Percentiles rank a stretch among this genome's conserved stretches.
Conservation (phyloP, 2,797 vertebrate genomes). For the Chelonia mydas region DNA sequence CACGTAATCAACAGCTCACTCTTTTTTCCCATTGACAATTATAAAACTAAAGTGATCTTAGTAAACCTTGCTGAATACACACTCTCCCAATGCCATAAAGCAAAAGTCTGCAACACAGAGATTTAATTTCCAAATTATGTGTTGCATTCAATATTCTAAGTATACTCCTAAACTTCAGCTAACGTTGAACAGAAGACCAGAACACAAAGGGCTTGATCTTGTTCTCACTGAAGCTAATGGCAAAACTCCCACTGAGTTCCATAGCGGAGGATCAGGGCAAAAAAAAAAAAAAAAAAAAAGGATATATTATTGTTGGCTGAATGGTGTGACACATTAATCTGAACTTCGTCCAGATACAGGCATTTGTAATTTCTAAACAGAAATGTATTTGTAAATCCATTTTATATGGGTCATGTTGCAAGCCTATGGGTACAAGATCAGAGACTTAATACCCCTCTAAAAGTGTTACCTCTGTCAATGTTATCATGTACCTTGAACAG, state of each 20-base stretch:
- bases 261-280: not conserved
- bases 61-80: not conserved
- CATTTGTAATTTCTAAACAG: not conserved
- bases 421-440: not conserved
- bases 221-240: not conserved
- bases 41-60: not conserved
- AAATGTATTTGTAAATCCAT: not conserved
- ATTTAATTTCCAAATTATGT: not conserved
- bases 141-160: not conserved
- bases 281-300: not conserved
- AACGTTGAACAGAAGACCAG: not conserved
- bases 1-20: not conserved
- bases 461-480: not conserved
- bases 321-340: not conserved
- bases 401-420: not conserved
- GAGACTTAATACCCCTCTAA: not conserved
- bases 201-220: not conserved
- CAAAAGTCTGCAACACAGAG: not conserved
- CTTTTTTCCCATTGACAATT: not conserved
- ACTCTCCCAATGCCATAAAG: not conserved
- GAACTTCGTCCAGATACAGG: not conserved
- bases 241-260: not conserved
- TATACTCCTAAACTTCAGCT: not conserved
- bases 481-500: not conserved
- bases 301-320: too few relatives aligned